Percentiles rank a stretch among this genome's conserved stretches.
These are phyloP conservation scores for Calycopis cecrops DNA, from an alignment of 1,140 invertebrate species.

Conservation along the genomic window DNA sequence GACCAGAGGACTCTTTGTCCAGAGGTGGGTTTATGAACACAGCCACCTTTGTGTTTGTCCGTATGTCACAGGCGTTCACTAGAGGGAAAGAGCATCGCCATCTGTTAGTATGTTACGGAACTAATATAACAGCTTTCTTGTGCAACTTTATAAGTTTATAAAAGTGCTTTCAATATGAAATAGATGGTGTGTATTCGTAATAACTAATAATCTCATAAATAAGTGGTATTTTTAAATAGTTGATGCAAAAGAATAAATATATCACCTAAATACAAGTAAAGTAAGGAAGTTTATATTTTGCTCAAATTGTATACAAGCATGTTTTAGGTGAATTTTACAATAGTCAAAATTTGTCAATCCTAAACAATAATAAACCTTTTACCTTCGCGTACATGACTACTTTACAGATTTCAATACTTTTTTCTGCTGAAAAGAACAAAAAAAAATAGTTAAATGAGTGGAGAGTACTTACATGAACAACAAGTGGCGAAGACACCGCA, in stretches of 20 bases:
- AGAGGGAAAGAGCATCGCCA: slow-evolving; percentile 26
- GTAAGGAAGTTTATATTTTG: no score
- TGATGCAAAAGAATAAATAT: background rate
- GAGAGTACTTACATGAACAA: slow-evolving; percentile 65
- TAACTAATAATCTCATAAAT: background rate
- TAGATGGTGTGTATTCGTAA: background rate
- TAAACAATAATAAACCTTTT: no score
- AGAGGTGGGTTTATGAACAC: slow-evolving; percentile 69
- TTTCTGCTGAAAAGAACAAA: no score
- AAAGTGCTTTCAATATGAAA: background rate
- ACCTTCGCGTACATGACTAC: no score
- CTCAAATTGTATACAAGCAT: no score
- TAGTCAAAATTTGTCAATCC: no score
- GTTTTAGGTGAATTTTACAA: no score
- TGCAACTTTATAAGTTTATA: no score
- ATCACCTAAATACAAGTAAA: no score
- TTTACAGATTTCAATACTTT: no score
- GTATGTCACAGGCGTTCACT: slow-evolving; percentile 67
- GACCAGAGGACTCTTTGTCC: slow-evolving; percentile 52
- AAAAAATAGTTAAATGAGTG: background rate
- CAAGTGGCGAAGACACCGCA: slow-evolving; percentile 70
- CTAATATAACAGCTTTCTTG: background rate
- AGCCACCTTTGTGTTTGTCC: slow-evolving; percentile 67
- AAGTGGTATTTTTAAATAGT: background rate
- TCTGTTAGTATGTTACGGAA: slow-evolving; percentile 9